phyloP scores from a whole-genome alignment of 2,797 vertebrate genomes.

The Philypnodon macrostomus region DNA sequence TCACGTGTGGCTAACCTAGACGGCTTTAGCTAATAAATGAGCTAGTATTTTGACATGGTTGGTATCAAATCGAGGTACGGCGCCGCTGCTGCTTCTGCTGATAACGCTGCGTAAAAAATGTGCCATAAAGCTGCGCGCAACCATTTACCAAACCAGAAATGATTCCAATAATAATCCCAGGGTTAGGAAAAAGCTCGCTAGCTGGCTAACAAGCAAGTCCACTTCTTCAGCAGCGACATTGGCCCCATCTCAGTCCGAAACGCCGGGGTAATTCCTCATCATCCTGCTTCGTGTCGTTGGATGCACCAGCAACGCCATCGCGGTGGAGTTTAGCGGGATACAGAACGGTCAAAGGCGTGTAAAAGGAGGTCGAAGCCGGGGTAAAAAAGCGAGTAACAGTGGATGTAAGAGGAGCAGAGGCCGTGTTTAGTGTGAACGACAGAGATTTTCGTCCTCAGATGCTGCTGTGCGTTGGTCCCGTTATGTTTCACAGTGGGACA shows the following conservation, averaged over 20 bases:
- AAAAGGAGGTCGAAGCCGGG: not conserved
- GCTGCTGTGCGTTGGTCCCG: conserved; percentile 30
- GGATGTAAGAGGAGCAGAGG: not conserved
- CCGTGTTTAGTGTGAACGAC: conserved; percentile 7
- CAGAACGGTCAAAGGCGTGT: conserved; percentile 11
- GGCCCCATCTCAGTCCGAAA: conserved; percentile 69
- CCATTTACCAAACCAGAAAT: conserved; percentile 50
- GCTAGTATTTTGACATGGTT: conserved; percentile 41
- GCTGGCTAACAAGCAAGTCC: conserved; percentile 59
- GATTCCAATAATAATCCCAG: conserved; percentile 34
- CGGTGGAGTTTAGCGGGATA: conserved; percentile 44
- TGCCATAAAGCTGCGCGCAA: conserved; percentile 22
- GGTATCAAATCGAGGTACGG: conserved; percentile 30
- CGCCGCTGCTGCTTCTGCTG: conserved; percentile 7
- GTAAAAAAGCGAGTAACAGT: not conserved
- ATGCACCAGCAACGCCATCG: conserved; percentile 49
- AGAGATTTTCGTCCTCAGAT: conserved; percentile 10
- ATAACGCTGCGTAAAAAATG: conserved; percentile 23
- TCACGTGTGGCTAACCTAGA: conserved; percentile 63
- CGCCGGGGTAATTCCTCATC: conserved; percentile 64
- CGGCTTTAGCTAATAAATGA: conserved; percentile 51
- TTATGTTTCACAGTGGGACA: conserved; percentile 52
- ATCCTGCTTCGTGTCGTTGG: no score
- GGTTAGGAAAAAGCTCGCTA: conserved; percentile 60
- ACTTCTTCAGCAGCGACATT: conserved; percentile 37